Conservation (phyloP, 2,113 vertebrate genomes). For the Aptenodytes forsteri region DNA sequence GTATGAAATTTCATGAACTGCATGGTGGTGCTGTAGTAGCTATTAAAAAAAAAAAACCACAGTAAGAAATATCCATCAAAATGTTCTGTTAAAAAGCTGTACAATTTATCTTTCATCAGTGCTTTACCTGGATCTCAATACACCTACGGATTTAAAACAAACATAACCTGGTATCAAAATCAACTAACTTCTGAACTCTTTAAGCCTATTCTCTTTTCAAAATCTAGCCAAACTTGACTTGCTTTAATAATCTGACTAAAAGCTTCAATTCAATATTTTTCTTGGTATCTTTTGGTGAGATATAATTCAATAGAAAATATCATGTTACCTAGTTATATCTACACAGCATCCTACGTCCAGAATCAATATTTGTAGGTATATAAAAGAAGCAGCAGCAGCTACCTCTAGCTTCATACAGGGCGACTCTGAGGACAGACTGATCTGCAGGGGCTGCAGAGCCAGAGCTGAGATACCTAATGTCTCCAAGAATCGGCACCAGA, state of each 20-base stretch:
- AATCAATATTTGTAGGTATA: neutral
- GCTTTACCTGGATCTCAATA: neutral
- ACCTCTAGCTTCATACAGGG: neutral
- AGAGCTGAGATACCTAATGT: neutral
- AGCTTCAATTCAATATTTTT: neutral
- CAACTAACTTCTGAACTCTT: neutral
- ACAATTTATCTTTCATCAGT: neutral
- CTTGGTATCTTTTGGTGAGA: neutral
- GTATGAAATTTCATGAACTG: conserved; percentile 99
- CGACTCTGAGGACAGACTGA: neutral
- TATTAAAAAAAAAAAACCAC: conserved; percentile 52
- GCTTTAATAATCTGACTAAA: neutral
- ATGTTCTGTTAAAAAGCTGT: neutral
- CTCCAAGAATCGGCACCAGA: neutral
- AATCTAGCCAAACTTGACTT: neutral
- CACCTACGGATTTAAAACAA: neutral
- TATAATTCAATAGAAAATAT: neutral
- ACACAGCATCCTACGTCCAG: neutral
- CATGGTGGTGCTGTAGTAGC: conserved; percentile 96
- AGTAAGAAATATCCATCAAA: conserved; percentile 10
- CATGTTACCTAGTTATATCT: neutral
- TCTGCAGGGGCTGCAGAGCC: neutral
- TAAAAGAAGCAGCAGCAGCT: neutral
- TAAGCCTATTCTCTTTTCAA: neutral
- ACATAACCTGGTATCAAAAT: neutral